Base-by-base conservation (phyloP, 2,113 vertebrate genomes). In the Xenus cinereus region DNA sequence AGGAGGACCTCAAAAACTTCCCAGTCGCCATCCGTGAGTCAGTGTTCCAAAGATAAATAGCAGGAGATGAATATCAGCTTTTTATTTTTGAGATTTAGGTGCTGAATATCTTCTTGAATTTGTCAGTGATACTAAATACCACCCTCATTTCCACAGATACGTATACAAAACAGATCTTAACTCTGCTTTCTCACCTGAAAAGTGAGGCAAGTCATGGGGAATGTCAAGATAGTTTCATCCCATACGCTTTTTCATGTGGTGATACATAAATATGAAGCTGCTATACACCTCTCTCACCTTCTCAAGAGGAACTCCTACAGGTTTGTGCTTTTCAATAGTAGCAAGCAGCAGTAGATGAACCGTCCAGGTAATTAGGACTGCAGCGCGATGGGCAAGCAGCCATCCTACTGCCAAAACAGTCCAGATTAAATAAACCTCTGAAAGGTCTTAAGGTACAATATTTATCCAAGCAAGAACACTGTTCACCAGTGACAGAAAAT, bases 351-450 rank as follows among this genome's bases (percentile, higher is more conserved):
- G 13, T 12, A 46, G 10, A 21, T 24, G 7, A 90, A 75, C 39
- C 3, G 0, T 6, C 3, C 33, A 22, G 5, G 50, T 51, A 41
- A 76, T 48, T 16, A 4, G 4, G 33, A n/a, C 28, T 12, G 18
- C 19, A 51, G 35, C 2, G 4, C 23, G 24, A 69, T 0, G 1
- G 57, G 21, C 53, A 92, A 79, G 32, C 64, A 88, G 50, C 4
- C 6, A 51, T 68, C 39, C 32, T 21, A 48, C 27, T 48, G 39
- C 27, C 21, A 26, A 82, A 71, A 22, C 7, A 83, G 22, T 19
- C 26, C n/a, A 60, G 12, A 56, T 39, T 19, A 72, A 67, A 48
- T 20, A 63, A 43, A 10, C 23, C 32, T 46, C 53, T 83, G 26
- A 88, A 80, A 79, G 26, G 27, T 43, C 23, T 39, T 71, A 2